phyloP scores from a whole-genome alignment of 2,113 vertebrate genomes.

The Xiphias gladius region DNA sequence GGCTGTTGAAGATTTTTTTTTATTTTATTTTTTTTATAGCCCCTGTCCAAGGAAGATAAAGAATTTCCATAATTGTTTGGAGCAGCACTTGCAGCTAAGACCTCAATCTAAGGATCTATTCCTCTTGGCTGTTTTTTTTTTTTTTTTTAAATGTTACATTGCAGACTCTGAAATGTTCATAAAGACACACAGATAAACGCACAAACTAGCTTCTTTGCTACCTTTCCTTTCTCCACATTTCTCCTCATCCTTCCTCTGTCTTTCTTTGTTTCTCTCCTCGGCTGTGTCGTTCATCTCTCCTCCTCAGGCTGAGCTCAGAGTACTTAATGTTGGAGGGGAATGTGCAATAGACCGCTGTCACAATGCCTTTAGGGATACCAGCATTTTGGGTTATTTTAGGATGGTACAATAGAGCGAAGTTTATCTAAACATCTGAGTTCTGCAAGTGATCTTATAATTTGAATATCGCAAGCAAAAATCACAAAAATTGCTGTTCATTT shows the following conservation, averaged over 20 bases:
- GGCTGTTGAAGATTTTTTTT: background rate
- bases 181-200: background rate
- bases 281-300: constrained; percentile 23
- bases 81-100: constrained; percentile 54
- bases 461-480: constrained; percentile 7
- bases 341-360: constrained; percentile 36
- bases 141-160: constrained; percentile 2
- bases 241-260: background rate
- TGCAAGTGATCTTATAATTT: constrained; percentile 9
- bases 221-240: background rate
- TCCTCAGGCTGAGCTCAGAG: constrained; percentile 37
- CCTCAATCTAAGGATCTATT: background rate
- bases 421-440: constrained; percentile 25
- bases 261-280: background rate
- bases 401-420: background rate
- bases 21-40: background rate
- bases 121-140: constrained; percentile 6
- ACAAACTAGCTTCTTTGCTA: constrained; percentile 9
- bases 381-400: constrained; percentile 36
- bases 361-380: constrained; percentile 42
- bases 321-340: constrained; percentile 19
- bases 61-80: constrained; percentile 1
- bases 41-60: background rate
- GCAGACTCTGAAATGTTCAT: background rate
- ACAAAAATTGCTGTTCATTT: background rate